These are phyloP conservation scores for Adelges cooleyi DNA, from an alignment of 1,140 invertebrate species.

Conservation along the genomic window DNA sequence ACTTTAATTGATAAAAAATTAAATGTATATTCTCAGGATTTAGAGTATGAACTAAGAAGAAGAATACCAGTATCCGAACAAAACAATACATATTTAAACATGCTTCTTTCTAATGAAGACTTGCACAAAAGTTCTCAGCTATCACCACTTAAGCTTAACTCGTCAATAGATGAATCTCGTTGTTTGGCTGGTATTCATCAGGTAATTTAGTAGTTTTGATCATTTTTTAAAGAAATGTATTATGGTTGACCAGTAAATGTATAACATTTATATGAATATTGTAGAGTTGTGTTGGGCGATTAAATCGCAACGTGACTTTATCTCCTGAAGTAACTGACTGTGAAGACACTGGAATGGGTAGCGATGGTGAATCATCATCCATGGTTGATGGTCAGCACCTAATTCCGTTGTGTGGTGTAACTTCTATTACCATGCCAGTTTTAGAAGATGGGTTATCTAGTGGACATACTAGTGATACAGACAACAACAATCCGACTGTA, in stretches of 20 bases:
- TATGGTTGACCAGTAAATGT: background rate
- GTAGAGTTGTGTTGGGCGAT: constrained; percentile 32
- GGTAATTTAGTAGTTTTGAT: background rate
- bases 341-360: constrained; percentile 73
- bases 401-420: constrained; percentile 28
- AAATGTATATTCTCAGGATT: constrained; percentile 52
- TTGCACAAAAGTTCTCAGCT: constrained; percentile 13
- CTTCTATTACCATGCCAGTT: constrained; percentile 71
- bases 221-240: background rate
- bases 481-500: constrained; percentile 62
- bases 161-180: constrained; percentile 16
- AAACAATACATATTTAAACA: constrained; percentile 32
- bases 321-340: constrained; percentile 93
- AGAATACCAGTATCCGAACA: constrained; percentile 35
- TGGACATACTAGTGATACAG: constrained; percentile 82
- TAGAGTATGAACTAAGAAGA: constrained; percentile 69
- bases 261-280: background rate
- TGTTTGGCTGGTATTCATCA: constrained; percentile 19
- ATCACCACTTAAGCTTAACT: constrained; percentile 15
- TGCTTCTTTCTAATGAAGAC: constrained; percentile 20
- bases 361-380: constrained; percentile 63
- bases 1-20: no score
- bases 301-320: constrained; percentile 69
- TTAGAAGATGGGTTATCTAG: constrained; percentile 85
- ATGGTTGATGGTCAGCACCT: constrained; percentile 40